Evolutionary conservation across 37 sponge, comb jelly and placozoan genomes (phyloP), one percentile per base, ranked within the genome.

Genomic region (Aplysina aerophoba): DNA sequence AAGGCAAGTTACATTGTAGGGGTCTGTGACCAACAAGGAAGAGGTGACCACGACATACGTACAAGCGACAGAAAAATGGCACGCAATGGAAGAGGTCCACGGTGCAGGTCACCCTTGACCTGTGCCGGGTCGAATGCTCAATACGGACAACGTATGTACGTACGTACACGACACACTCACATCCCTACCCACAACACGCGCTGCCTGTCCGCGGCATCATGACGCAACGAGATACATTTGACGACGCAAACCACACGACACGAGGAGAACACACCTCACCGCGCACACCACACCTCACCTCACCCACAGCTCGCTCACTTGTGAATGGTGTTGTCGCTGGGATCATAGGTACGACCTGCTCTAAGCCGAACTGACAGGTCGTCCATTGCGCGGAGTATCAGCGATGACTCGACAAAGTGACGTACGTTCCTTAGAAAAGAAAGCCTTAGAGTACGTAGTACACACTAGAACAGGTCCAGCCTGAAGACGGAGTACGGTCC

Each of bases 341-440:
- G 63, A 1, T 69, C 34, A 35, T 69, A 69, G 34, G 33, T 28
- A 31, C 34, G 28, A 12, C 35, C 71, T 69, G 13, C 30, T 6
- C 71, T 69, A 31, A 69, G 1, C 34, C 33, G 13, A 0, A 35
- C 11, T 3, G 27, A 17, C 71, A 69, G 28, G 11, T 30, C 34
- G 0, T 69, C 71, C 34, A 34, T 35, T 12, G 6, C 11, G 2
- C 25, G n/a, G n/a, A 2, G 15, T 16, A 30, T 65, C 13, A 6
- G 34, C 34, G 71, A 3, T 4, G 34, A 1, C 71, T 17, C 28
- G 4, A 69, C 31, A 69, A 30, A 65, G 27, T 17, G 59, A 57
- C n/a, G n/a, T n/a, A n/a, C n/a, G n/a, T 57, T 65, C 22, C 28
- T 65, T 20, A 11, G 27, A 65, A 65, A 69, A 69, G 71, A 62